These are phyloP conservation scores for Chloropsis cyanopogon DNA, from an alignment of 2,113 vertebrate genomes.

Conservation along the genomic window DNA sequence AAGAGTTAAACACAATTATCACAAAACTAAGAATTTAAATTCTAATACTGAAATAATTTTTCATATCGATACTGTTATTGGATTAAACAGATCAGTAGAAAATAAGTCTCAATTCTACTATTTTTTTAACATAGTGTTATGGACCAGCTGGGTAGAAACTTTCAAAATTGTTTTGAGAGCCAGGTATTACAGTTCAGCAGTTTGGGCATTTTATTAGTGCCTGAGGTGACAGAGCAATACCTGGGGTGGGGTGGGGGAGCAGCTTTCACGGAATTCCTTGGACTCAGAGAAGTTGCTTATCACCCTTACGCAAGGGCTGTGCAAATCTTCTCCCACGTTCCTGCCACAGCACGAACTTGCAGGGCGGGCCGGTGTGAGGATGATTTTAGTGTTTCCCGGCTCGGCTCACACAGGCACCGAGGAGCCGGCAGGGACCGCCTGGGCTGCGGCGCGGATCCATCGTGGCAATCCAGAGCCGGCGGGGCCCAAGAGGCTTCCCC, in stretches of 20 bases:
- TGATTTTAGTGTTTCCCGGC: fast-evolving
- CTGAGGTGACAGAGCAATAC: fast-evolving
- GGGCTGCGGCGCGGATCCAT: not conserved
- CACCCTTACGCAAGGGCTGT: not conserved
- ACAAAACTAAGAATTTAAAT: not conserved
- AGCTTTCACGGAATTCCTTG: not conserved
- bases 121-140: fast-evolving
- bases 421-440: fast-evolving
- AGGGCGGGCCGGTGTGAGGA: fast-evolving
- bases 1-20: not conserved
- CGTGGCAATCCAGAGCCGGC: not conserved
- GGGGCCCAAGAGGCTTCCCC: not conserved
- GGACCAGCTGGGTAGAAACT: not conserved
- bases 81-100: not conserved
- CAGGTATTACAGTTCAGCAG: not conserved
- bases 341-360: not conserved
- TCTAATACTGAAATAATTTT: not conserved
- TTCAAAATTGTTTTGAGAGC: fast-evolving
- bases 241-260: fast-evolving
- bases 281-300: not conserved
- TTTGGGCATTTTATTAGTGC: not conserved
- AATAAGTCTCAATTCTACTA: fast-evolving
- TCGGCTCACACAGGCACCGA: not conserved
- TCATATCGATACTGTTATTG: fast-evolving
- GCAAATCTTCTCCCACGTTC: fast-evolving